phyloP scores from a whole-genome alignment of 1,140 invertebrate species.

The Thrips palmi region DNA sequence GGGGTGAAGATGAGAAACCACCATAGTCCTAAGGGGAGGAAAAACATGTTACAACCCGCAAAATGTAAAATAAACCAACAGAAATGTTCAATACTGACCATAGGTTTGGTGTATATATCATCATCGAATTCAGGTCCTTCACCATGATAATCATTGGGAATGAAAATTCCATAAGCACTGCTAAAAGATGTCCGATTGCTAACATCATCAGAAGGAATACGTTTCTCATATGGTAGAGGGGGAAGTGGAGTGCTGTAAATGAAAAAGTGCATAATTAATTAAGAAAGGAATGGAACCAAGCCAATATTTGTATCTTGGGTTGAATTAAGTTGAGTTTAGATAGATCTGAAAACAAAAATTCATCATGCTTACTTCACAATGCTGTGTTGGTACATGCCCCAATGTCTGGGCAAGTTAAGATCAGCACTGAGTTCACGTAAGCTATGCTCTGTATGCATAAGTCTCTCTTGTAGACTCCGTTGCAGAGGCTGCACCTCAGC shows the following conservation, averaged over 20 bases:
- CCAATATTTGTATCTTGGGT: background rate
- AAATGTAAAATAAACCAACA: too few relatives aligned
- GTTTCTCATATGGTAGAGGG: constrained; percentile 40
- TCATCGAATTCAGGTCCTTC: constrained; percentile 27
- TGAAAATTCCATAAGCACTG: constrained; percentile 23
- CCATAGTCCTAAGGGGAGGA: too few relatives aligned
- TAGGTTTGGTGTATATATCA: constrained; percentile 42
- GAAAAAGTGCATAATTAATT: constrained; percentile 10
- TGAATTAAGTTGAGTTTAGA: background rate
- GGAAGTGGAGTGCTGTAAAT: constrained; percentile 45
- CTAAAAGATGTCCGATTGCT: constrained; percentile 26
- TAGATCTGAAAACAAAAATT: background rate
- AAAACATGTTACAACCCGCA: too few relatives aligned
- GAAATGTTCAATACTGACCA: too few relatives aligned
- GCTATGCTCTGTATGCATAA: constrained; percentile 55
- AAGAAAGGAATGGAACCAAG: background rate
- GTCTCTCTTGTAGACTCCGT: constrained; percentile 65
- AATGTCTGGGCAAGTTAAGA: constrained; percentile 41
- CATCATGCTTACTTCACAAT: constrained; percentile 22
- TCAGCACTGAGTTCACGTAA: constrained; percentile 38
- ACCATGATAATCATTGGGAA: constrained; percentile 21
- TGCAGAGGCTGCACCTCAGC: constrained; percentile 70
- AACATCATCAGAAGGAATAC: constrained; percentile 18
- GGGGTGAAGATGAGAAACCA: too few relatives aligned
- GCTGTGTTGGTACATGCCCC: constrained; percentile 39